Base-by-base conservation (phyloP, 2,888 invertebrate genomes). In the Tridacna gigas region DNA sequence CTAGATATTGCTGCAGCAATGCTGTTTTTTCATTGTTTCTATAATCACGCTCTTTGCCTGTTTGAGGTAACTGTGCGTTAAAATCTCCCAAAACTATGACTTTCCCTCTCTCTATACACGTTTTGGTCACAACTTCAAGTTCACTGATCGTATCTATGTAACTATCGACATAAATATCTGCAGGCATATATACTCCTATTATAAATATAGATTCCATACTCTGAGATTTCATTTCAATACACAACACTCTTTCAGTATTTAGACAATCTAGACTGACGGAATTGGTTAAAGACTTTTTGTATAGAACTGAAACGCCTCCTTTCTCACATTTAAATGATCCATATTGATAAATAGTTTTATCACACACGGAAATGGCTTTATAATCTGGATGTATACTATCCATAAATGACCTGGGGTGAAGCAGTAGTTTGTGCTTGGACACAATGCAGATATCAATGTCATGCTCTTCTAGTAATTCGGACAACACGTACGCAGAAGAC, bases 121-220 rank as follows among this genome's bases (percentile, higher is more conserved):
- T 11, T 25, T 18, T 11, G 18, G 26, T 12, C 28, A 26, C 22
- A 26, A 28, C 66, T 25, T 66, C 66, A 25, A 66, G 25, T 11
- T 66, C 66, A 18, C 66, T 26, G 4, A 18, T 18, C 4, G 26
- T 66, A 25, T 25, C 11, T 25, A 18, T 66, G 26, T 66, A 66
- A 18, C 25, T 18, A 18, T 66, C 28, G 5, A 66, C 18, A 26
- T 66, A 18, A 26, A 25, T 60, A 18, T 60, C 74, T 25, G 74
- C 56, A n/a, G 60, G 61, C 37, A 74, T 28, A 22, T 74, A 74
- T 61, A 74, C 60, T 9, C 60, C 48, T 26, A 74, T 61, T 7
- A 60, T 60, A n/a, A 26, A 61, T 13, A 74, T 60, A 2, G 61
- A 61, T 5, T 74, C 26, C 25, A 13, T 5, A 18, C n/a, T 18